These are phyloP conservation scores for Spinus pinus DNA, from an alignment of 2,797 vertebrate genomes.

Conservation along the genomic window DNA sequence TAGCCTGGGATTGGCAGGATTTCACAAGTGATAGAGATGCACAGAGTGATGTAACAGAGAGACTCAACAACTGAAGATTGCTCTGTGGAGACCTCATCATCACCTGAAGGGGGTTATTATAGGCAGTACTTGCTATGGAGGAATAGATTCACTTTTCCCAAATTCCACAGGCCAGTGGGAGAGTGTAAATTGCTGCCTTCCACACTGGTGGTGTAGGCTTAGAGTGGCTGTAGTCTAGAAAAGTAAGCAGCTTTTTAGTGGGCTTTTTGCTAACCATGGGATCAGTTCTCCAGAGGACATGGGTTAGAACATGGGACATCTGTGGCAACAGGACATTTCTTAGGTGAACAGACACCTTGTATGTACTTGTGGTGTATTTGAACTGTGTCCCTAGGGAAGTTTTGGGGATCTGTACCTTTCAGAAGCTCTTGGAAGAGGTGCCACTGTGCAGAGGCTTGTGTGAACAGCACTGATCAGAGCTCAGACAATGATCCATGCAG, in stretches of 20 bases:
- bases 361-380: not conserved
- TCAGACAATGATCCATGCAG: not conserved
- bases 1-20: not conserved
- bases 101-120: not conserved
- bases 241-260: not conserved
- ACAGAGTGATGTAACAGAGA: not conserved
- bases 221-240: not conserved
- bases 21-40: not conserved
- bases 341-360: not conserved
- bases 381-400: not conserved
- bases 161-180: not conserved
- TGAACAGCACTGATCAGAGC: not conserved
- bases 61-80: not conserved
- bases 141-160: not conserved
- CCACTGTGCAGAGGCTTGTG: not conserved
- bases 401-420: not conserved
- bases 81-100: not conserved
- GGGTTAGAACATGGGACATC: fast-evolving
- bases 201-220: fast-evolving
- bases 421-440: not conserved
- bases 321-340: not conserved
- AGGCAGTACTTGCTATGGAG: not conserved
- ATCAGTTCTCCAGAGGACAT: not conserved
- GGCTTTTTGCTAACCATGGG: not conserved
- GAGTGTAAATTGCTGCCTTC: not conserved